Evolutionary conservation across 1,140 invertebrate genomes (phyloP), one percentile per base, ranked within the genome.

Genomic region (Platorchestia sp.): DNA sequence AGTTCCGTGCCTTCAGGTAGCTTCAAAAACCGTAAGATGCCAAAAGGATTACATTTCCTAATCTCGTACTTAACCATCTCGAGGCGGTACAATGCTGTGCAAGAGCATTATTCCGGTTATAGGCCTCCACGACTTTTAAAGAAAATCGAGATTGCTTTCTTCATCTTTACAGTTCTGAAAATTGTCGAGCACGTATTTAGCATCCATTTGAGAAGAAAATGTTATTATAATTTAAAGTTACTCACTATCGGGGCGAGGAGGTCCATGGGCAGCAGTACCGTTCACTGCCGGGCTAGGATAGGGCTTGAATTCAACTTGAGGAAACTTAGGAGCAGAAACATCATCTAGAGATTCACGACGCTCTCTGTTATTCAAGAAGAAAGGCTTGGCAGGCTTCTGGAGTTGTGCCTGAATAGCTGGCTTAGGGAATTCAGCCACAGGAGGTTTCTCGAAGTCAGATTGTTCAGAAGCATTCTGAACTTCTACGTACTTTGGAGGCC

Each of bases 211-310:
- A 10, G 27, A 75, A 75, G 27, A 14, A 75, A 75, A 22, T 22
- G 3, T 75, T 14, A 22, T 75, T 75, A 10, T 75, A 75, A 75
- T 36, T 75, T 36, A 36, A 27, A 89, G 3, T 5, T 45, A 44
- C 91, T 96, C 95, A 86, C 95, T 51, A 98, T 97, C 96, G 98
- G 98, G 14, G 27, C 59, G 59, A 75, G 59, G 10, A 22, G 59
- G 59, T 27, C 59, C 59, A 75, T 10, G 59, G 1, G 59, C 59
- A 98, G 98, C 91, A 98, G 98, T 95, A 97, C 97, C 97, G 98
- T 98, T 96, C 98, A 98, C 96, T 97, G 97, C 43, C 97, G 97
- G 59, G 96, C 95, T 90, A 42, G 96, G 95, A 95, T 96, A 96
- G 16, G 96, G 96, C 75, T 96, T 96, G 53, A 96, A 96, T 89